Conservation (phyloP, 2,888 invertebrate species). For the Drosophila pseudotalamancana region DNA sequence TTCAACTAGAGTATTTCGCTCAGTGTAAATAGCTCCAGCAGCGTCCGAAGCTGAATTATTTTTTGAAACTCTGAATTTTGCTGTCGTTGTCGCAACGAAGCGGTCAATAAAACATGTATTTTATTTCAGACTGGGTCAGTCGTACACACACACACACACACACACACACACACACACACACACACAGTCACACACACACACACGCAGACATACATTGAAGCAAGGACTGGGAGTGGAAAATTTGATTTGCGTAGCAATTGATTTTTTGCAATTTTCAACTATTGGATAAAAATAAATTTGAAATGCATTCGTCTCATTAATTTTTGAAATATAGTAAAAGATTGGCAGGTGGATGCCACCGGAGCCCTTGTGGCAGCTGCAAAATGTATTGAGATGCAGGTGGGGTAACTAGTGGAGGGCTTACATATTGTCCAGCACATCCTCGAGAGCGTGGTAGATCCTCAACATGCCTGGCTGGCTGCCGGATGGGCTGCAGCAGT, state of each 20-base stretch:
- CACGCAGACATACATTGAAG: slow-evolving; percentile 1
- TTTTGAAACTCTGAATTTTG: neutral
- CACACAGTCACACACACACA: slow-evolving; percentile 2
- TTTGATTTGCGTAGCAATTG: slow-evolving; percentile 51
- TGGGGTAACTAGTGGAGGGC: neutral
- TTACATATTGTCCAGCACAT: slow-evolving; percentile 53
- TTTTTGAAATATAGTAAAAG: neutral
- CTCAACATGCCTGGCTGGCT: slow-evolving; percentile 9
- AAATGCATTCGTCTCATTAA: slow-evolving; percentile 7
- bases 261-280: slow-evolving; percentile 31
- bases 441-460: slow-evolving; percentile 31
- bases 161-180: slow-evolving; percentile 10
- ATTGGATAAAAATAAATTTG: slow-evolving; percentile 1
- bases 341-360: neutral
- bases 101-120: slow-evolving; percentile 60
- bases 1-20: neutral
- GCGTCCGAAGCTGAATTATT: slow-evolving; percentile 1
- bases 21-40: slow-evolving; percentile 6
- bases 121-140: slow-evolving; percentile 64
- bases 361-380: neutral
- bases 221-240: slow-evolving; percentile 14
- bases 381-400: neutral
- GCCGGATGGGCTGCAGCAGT: neutral
- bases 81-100: slow-evolving; percentile 21
- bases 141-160: slow-evolving; percentile 18